A percentile compares a stretch with the other conserved stretches of the same genome.
phyloP scores from a whole-genome alignment of 2,888 invertebrate genomes.

The Melanostoma mellinum region DNA sequence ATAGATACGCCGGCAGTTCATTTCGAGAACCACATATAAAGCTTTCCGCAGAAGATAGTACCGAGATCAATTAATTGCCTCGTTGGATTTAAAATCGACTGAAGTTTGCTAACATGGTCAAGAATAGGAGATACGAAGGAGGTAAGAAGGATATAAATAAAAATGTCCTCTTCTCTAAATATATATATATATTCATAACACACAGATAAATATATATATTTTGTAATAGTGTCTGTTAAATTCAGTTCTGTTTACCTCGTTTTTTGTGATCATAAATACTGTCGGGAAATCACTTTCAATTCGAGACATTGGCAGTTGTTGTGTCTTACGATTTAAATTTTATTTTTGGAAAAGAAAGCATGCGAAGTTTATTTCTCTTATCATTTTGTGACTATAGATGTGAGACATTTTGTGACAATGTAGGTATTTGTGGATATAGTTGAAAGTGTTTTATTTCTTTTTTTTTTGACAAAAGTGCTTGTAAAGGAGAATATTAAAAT shows the following conservation, averaged over 20 bases:
- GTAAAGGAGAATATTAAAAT: background rate
- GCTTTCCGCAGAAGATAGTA: slow-evolving; percentile 22
- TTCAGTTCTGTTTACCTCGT: slow-evolving; percentile 21
- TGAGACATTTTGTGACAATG: slow-evolving; percentile 1
- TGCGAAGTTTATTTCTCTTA: slow-evolving; percentile 20
- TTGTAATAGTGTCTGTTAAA: no score
- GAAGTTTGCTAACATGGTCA: slow-evolving; percentile 50
- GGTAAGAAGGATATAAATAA: slow-evolving; percentile 48
- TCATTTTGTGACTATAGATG: slow-evolving; percentile 20
- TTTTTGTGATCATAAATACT: slow-evolving; percentile 26
- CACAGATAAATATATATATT: background rate
- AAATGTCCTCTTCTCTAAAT: background rate
- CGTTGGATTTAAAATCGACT: background rate
- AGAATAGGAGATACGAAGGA: slow-evolving; percentile 69
- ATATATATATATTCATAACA: slow-evolving; percentile 3
- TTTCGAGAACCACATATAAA: slow-evolving; percentile 45
- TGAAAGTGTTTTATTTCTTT: background rate
- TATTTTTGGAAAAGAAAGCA: slow-evolving; percentile 49
- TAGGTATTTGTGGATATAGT: slow-evolving; percentile 7
- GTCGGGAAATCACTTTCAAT: slow-evolving; percentile 11
- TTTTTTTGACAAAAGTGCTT: background rate
- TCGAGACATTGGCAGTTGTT: background rate
- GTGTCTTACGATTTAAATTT: slow-evolving; percentile 3
- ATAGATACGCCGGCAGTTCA: slow-evolving; percentile 57
- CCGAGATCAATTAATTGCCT: slow-evolving; percentile 15